Evolutionary conservation across 2,797 vertebrate genomes (phyloP).

Genomic region (Huso huso): DNA sequence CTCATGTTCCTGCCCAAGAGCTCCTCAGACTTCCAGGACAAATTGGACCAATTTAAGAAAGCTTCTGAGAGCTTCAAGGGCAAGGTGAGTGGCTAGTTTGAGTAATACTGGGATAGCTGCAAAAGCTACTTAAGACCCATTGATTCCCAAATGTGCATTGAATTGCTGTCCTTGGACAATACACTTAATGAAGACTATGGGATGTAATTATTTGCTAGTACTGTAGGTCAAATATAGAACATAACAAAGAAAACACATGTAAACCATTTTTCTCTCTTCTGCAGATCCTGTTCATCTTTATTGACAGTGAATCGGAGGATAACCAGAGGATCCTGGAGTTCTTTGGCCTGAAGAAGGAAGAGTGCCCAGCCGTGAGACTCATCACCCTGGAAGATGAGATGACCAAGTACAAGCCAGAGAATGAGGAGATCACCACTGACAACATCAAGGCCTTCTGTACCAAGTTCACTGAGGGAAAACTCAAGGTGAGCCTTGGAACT

Average conservation of each 20-base stretch:
- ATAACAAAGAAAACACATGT: too few relatives aligned
- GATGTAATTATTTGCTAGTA: too few relatives aligned
- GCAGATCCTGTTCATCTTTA: slow-evolving; percentile 98
- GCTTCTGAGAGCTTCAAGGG: slow-evolving; percentile 85
- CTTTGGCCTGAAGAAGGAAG: slow-evolving; percentile 67
- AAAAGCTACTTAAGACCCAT: too few relatives aligned
- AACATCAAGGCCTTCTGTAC: slow-evolving; percentile 60
- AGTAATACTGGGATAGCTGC: too few relatives aligned
- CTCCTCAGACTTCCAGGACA: slow-evolving; percentile 71
- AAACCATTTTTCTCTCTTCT: background rate
- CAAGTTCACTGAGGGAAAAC: slow-evolving; percentile 62
- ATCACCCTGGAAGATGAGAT: slow-evolving; percentile 71
- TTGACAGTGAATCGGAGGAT: slow-evolving; percentile 87
- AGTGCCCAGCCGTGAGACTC: slow-evolving; percentile 63
- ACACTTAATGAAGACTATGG: too few relatives aligned
- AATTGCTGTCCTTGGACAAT: too few relatives aligned
- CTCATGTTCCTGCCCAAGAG: slow-evolving; percentile 89
- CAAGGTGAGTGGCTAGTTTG: slow-evolving; percentile 55
- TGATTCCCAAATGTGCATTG: too few relatives aligned
- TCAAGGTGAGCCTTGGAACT: slow-evolving; percentile 50
- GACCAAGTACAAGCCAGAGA: slow-evolving; percentile 70
- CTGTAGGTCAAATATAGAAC: too few relatives aligned
- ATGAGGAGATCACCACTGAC: slow-evolving; percentile 53
- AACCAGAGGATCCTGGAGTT: slow-evolving; percentile 90
- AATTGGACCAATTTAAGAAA: slow-evolving; percentile 83